Percentiles rank a stretch among this genome's conserved stretches.
These are phyloP conservation scores for Pristionchus mayeri DNA, from an alignment of 2,888 invertebrate genomes.

Conservation along the genomic window DNA sequence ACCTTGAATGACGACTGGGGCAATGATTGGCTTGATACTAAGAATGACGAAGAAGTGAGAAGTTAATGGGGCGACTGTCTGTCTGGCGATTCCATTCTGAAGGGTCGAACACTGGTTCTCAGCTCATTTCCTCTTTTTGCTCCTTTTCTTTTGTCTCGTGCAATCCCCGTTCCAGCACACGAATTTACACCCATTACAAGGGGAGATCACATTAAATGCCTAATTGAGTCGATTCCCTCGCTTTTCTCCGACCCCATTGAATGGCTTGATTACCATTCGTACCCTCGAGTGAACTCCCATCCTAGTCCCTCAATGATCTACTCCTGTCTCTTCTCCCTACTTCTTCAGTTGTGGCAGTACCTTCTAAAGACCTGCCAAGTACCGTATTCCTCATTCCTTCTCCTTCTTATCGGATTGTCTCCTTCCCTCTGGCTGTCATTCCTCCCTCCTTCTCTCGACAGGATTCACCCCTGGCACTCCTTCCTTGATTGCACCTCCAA, in stretches of 20 bases:
- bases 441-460: neutral
- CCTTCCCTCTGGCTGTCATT: neutral
- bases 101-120: neutral
- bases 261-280: constrained; percentile 1
- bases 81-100: neutral
- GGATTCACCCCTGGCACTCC: constrained; percentile 2
- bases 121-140: neutral
- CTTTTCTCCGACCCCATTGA: neutral
- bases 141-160: constrained; percentile 23
- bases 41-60: constrained; percentile 9
- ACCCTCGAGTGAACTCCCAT: neutral
- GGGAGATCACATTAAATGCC: constrained; percentile 45
- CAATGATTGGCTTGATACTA: neutral
- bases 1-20: neutral
- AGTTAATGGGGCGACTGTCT: neutral
- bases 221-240: constrained; percentile 13
- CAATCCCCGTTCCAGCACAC: constrained; percentile 18
- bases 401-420: neutral
- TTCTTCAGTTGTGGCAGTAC: constrained; percentile 42
- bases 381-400: neutral
- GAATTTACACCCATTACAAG: constrained; percentile 43
- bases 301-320: neutral
- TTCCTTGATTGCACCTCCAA: constrained; percentile 18
- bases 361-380: constrained; percentile 33
- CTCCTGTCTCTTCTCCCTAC: constrained; percentile 17